Percentiles rank a stretch among this genome's conserved stretches.
Evolutionary conservation across 2,797 vertebrate genomes (phyloP).

Genomic region (Coccyzus lansbergi): DNA sequence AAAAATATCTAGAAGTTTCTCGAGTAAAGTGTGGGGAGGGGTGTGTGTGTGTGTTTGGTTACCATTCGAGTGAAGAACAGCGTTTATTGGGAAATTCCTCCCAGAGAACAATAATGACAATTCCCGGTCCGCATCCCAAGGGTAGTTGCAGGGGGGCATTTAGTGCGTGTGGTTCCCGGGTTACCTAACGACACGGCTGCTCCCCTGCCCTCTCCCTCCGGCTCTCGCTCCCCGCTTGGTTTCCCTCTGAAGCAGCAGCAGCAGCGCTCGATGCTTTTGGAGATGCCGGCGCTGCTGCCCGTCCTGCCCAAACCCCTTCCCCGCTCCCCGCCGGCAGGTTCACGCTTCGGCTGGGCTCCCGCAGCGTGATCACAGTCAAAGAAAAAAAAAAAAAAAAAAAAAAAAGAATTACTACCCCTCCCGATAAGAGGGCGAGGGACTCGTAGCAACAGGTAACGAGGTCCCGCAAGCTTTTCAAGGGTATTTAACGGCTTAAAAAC

Average conservation of each 20-base stretch:
- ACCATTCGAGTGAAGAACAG: neutral
- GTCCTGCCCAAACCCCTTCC: neutral
- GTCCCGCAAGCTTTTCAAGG: neutral
- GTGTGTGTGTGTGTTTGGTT: no score
- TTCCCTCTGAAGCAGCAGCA: neutral
- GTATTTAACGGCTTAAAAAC: neutral
- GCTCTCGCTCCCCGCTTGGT: neutral
- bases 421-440: neutral
- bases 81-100: neutral
- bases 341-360: neutral
- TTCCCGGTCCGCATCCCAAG: neutral
- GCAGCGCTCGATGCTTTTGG: neutral
- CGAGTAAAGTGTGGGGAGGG: neutral
- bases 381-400: no score
- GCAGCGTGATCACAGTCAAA: accelerated
- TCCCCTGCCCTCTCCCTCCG: neutral
- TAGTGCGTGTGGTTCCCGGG: neutral
- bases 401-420: neutral
- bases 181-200: neutral
- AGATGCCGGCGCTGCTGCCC: neutral
- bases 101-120: neutral
- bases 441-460: slow-evolving; percentile 34
- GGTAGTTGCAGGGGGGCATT: neutral
- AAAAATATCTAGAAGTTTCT: neutral
- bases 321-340: neutral